Percentiles rank a stretch among this genome's conserved stretches.
phyloP scores from a whole-genome alignment of 2,797 vertebrate genomes.

The Acrocephalus scirpaceus region DNA sequence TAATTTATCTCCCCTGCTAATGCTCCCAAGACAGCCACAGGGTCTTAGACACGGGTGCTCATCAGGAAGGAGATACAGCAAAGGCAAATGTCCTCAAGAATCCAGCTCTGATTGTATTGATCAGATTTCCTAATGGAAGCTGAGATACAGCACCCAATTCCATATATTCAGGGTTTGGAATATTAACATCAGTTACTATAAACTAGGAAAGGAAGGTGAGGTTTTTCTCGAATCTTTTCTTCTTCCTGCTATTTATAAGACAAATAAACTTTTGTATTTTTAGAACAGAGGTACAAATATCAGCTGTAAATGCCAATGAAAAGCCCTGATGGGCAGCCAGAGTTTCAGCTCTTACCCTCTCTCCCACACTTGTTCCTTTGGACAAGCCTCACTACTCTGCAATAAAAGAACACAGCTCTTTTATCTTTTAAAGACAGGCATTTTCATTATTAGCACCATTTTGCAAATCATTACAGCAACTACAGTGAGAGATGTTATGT shows the following conservation, averaged over 20 bases:
- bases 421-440: not conserved
- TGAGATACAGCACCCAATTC: not conserved
- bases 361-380: not conserved
- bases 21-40: not conserved
- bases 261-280: not conserved
- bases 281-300: not conserved
- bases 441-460: not conserved
- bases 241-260: not conserved
- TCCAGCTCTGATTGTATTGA: not conserved
- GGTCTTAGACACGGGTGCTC: not conserved
- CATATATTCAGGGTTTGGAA: not conserved
- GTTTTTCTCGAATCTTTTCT: not conserved
- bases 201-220: not conserved
- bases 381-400: not conserved
- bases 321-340: not conserved
- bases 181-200: not conserved
- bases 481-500: accelerated
- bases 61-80: not conserved
- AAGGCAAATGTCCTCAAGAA: not conserved
- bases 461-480: not conserved
- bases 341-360: not conserved
- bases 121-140: not conserved
- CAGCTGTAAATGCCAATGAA: conserved; percentile 7
- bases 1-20: conserved; percentile 29
- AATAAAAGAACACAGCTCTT: not conserved